Evolutionary conservation across 2,888 invertebrate species (phyloP), one percentile per base, ranked within the genome.

Genomic region (Stegana nigrithorax): DNA sequence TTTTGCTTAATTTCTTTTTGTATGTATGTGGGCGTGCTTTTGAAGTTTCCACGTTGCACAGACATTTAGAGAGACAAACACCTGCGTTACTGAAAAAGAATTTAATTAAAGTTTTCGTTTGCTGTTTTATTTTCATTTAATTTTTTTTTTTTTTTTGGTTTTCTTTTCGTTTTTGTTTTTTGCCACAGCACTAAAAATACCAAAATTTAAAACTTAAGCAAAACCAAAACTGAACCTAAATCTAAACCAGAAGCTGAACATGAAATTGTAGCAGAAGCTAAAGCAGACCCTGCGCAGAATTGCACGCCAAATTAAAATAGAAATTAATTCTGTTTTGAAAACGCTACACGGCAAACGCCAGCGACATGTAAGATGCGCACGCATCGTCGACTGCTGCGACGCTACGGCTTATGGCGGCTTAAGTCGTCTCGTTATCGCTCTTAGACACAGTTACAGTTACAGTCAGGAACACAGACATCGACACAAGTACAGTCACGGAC

Each of bases 311-410:
- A 27, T 45, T 59, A 58, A 42, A 53, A 45, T 62, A 44, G 62
- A 66, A 75, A 66, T 68, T 69, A 69, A 73, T 75, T 73, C 73
- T 64, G 65, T 70, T 75, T 73, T n/a, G n/a, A n/a, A 69, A 75
- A 71, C 69, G 65, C 58, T 64, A 65, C 63, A 53, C 51, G 62
- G 10, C 44, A 17, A 44, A 44, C 10, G 19, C 7, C 10, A 44
- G 44, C 14, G 44, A 17, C 5, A 12, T 21, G 47, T 12, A 26
- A n/a, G 12, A 7, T 25, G 36, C 36, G 7, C 5, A 12, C 19
- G n/a, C 62, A 57, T 55, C 61, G 39, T 29, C 58, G 25, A 21
- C 56, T 57, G 36, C 27, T 42, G 17, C 29, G 56, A 2, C 1
- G n/a, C n/a, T n/a, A n/a, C n/a, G n/a, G n/a, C n/a, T n/a, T n/a